Percentiles rank a stretch among this genome's conserved stretches.
Evolutionary conservation across 1,140 invertebrate species (phyloP).

Genomic region (Paramacrobiotus metropolitanus): DNA sequence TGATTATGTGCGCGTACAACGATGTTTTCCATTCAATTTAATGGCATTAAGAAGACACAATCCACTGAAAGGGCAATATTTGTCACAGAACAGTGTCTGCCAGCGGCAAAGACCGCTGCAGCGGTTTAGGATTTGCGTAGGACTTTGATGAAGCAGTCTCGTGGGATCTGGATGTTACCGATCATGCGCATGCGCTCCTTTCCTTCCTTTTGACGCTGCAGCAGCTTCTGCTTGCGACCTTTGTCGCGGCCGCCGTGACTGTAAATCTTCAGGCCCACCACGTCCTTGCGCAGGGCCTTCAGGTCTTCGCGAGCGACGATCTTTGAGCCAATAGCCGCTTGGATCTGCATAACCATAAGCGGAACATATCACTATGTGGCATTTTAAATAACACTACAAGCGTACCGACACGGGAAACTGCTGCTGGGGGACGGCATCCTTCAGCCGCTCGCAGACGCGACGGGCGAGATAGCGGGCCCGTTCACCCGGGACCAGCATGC

Average conservation of each 20-base stretch:
- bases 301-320: slow-evolving; percentile 63
- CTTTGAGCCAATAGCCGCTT: slow-evolving; percentile 56
- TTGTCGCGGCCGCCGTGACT: slow-evolving; percentile 48
- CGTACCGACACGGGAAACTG: slow-evolving; percentile 35
- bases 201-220: slow-evolving; percentile 67
- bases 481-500: slow-evolving; percentile 47
- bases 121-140: slow-evolving; percentile 62
- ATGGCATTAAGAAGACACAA: no score
- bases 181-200: slow-evolving; percentile 74
- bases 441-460: slow-evolving; percentile 47
- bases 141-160: slow-evolving; percentile 80
- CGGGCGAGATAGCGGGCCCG: slow-evolving; percentile 41
- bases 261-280: slow-evolving; percentile 35
- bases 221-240: slow-evolving; percentile 61
- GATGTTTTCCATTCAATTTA: no score
- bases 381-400: neutral
- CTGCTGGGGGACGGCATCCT: slow-evolving; percentile 66
- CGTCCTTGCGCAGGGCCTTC: slow-evolving; percentile 67
- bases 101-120: no score
- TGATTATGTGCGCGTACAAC: no score
- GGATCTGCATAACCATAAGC: slow-evolving; percentile 33
- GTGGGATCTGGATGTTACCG: slow-evolving; percentile 65
- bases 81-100: no score
- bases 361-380: neutral
- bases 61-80: no score